Base-by-base conservation (phyloP, 2,888 invertebrate species). In the Lumbricus terrestris region DNA sequence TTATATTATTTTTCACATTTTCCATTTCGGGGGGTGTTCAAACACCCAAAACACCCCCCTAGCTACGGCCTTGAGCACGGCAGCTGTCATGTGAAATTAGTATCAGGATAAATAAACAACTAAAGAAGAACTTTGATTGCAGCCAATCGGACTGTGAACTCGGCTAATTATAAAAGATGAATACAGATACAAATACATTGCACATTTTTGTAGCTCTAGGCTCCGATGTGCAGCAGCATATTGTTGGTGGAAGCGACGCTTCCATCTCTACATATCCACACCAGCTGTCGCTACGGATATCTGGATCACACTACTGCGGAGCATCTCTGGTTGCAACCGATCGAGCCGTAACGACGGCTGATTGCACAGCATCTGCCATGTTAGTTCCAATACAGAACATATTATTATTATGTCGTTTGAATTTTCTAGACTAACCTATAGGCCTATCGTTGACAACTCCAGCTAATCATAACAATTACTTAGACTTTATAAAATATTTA, bases 291-390 rank as follows among this genome's bases (percentile, higher is more conserved):
- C 33, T 88, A 29, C 90, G 90, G 2, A 69, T 37, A n/a, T 34
- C 15, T 88, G 88, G 54, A 16, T 42, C 88, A 35, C 88, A 90
- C 38, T 33, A 35, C 11, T 91, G 91, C 47, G 91, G 91, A 37
- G 90, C 88, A 33, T 90, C 91, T 18, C 90, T 91, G 40, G 35
- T 91, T 42, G 42, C 88, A 35, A 18, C 88, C 8, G 88, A 88
- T 37, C 90, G 90, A 91, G 91, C 88, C 0, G 90, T 91, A 23
- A 91, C 91, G 6, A 91, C 91, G n/a, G 91, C 91, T 34, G 90
- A 91, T 88, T 91, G 91, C 42, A 89, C 89, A 34, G 90, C 88
- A 42, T 47, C 88, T 34, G 29, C 90, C 2, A 8, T 83, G 90
- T 91, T 13, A n/a, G 69, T 69, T 69, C n/a, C 8, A 69, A 69